Evolutionary conservation across 2,113 vertebrate species (phyloP).

Genomic region (Hoplias malabaricus): DNA sequence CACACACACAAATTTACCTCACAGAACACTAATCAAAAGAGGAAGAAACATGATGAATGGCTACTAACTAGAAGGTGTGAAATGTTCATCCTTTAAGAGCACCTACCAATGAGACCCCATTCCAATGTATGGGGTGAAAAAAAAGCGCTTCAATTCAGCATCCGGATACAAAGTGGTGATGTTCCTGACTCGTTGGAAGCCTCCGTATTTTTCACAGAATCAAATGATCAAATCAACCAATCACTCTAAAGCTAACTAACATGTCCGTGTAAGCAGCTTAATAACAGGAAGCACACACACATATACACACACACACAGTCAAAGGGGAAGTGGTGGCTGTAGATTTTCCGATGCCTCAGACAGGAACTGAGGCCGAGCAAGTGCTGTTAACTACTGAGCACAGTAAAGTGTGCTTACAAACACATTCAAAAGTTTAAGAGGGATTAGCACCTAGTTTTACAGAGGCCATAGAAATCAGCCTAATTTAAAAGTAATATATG

Average conservation of each 20-base stretch:
- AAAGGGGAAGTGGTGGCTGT: slow-evolving; percentile 51
- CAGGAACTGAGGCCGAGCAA: slow-evolving; percentile 44
- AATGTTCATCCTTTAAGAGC: background rate
- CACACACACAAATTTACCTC: background rate
- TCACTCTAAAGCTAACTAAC: background rate
- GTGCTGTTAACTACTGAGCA: background rate
- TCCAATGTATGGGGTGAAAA: background rate
- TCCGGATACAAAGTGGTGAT: background rate
- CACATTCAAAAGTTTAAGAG: background rate
- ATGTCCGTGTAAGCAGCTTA: slow-evolving; percentile 10
- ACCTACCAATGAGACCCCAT: slow-evolving; percentile 10
- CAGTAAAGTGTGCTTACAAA: background rate
- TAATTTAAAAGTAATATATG: background rate
- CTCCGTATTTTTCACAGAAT: background rate
- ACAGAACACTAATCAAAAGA: background rate
- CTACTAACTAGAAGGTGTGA: background rate
- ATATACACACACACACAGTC: slow-evolving; percentile 37
- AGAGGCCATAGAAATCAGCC: background rate
- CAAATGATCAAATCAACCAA: slow-evolving; percentile 12
- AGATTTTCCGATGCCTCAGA: slow-evolving; percentile 56
- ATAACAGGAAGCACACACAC: slow-evolving; percentile 36
- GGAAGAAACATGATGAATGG: background rate
- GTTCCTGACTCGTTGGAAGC: background rate
- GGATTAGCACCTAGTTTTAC: background rate
- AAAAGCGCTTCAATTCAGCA: background rate